Percentiles rank a stretch among this genome's conserved stretches.
Conservation (phyloP, 2,888 invertebrate genomes). For the Drosophila mercatorum region DNA sequence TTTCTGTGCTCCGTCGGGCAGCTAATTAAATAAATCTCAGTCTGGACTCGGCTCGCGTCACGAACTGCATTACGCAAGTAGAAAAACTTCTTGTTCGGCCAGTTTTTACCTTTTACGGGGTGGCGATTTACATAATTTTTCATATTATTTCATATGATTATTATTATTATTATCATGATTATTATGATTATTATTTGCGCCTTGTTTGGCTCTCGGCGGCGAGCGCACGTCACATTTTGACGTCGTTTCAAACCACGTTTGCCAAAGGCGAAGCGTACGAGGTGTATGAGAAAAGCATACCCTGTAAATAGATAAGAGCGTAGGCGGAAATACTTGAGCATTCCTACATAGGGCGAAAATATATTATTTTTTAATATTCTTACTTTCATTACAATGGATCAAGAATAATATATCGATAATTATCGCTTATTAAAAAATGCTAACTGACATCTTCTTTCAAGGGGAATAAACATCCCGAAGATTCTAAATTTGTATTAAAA, state of each 20-base stretch:
- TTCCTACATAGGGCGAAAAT: not conserved
- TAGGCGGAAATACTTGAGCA: not conserved
- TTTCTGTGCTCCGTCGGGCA: slow-evolving; percentile 28
- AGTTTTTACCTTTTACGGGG: slow-evolving; percentile 61
- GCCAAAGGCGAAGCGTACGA: not conserved
- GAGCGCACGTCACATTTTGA: slow-evolving; percentile 50
- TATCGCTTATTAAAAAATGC: not conserved
- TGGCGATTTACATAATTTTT: slow-evolving; percentile 68
- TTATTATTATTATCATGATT: slow-evolving; percentile 46
- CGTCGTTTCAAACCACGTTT: slow-evolving; percentile 31
- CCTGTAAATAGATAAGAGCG: not conserved
- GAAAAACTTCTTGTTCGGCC: slow-evolving; percentile 41
- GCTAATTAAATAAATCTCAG: slow-evolving; percentile 56
- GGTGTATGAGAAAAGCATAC: not conserved
- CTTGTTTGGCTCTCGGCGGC: slow-evolving; percentile 53
- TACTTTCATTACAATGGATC: no score
- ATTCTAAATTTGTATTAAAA: not conserved
- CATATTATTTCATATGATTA: slow-evolving; percentile 67
- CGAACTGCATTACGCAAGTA: slow-evolving; percentile 46
- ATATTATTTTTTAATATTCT: no score
- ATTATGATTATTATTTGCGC: slow-evolving; percentile 50
- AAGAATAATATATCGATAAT: not conserved
- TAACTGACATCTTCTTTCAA: not conserved
- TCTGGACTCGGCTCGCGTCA: not conserved
- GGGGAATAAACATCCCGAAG: not conserved